Percentiles rank a stretch among this genome's conserved stretches.
phyloP scores from a whole-genome alignment of 2,113 vertebrate species.

The Lagopus muta region DNA sequence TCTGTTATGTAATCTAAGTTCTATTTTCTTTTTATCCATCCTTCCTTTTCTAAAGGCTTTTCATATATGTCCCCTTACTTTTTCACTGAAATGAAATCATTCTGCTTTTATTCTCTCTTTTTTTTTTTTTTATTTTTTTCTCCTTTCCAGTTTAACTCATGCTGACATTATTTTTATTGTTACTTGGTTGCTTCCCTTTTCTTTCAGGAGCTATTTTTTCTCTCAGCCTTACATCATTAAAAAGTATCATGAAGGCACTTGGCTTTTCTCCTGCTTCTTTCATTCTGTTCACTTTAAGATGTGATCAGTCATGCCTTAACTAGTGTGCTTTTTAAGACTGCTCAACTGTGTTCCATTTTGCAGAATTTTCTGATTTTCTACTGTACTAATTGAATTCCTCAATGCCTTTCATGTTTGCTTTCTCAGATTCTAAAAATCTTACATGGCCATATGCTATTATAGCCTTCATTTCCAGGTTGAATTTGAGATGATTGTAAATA shows the following conservation, averaged over 20 bases:
- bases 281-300: slow-evolving; percentile 26
- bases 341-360: background rate
- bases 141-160: background rate
- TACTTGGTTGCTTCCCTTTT: background rate
- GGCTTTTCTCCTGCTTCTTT: slow-evolving; percentile 13
- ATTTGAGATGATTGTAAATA: background rate
- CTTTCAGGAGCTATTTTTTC: background rate
- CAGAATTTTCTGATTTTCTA: slow-evolving; percentile 14
- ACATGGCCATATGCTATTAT: background rate
- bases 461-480: background rate
- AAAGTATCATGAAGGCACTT: background rate
- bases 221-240: slow-evolving; percentile 14
- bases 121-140: background rate
- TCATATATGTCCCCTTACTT: background rate
- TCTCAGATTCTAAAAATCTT: background rate
- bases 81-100: background rate
- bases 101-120: background rate
- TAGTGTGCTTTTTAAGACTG: slow-evolving; percentile 2
- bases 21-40: background rate
- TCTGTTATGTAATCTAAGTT: background rate
- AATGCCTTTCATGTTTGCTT: background rate
- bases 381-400: background rate
- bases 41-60: background rate
- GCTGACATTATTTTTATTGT: background rate
- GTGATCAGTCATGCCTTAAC: slow-evolving; percentile 39